phyloP scores from a whole-genome alignment of 2,113 vertebrate genomes.

The Hemiprocne comata region DNA sequence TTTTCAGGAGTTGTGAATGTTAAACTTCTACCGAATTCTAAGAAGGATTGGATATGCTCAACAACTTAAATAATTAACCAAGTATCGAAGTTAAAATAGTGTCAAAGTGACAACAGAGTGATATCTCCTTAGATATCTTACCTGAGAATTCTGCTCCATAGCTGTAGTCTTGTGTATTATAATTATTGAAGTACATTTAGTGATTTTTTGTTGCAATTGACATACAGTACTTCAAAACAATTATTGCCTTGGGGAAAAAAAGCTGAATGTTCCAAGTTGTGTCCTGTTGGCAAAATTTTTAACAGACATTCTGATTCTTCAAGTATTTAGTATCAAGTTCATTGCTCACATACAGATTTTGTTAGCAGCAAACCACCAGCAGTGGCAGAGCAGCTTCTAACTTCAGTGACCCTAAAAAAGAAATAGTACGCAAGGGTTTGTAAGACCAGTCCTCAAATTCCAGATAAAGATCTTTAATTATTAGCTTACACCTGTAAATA shows the following conservation, averaged over 20 bases:
- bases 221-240: neutral
- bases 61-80: neutral
- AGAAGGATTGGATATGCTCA: neutral
- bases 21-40: neutral
- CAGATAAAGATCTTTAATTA: neutral
- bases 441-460: neutral
- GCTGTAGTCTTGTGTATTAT: neutral
- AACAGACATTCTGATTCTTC: neutral
- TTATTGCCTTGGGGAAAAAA: neutral
- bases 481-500: neutral
- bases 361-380: neutral
- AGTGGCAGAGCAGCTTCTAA: neutral
- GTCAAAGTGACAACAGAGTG: neutral
- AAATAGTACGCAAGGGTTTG: neutral
- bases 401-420: neutral
- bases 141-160: neutral
- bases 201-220: neutral
- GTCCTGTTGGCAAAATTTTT: neutral
- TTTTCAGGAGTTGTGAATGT: neutral
- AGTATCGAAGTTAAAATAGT: neutral
- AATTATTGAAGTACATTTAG: neutral
- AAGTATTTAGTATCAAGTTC: neutral
- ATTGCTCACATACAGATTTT: neutral
- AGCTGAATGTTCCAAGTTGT: neutral
- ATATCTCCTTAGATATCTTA: neutral